These are phyloP conservation scores for Probaryconus sp. DNA, from an alignment of 1,140 invertebrate genomes.

Conservation along the genomic window DNA sequence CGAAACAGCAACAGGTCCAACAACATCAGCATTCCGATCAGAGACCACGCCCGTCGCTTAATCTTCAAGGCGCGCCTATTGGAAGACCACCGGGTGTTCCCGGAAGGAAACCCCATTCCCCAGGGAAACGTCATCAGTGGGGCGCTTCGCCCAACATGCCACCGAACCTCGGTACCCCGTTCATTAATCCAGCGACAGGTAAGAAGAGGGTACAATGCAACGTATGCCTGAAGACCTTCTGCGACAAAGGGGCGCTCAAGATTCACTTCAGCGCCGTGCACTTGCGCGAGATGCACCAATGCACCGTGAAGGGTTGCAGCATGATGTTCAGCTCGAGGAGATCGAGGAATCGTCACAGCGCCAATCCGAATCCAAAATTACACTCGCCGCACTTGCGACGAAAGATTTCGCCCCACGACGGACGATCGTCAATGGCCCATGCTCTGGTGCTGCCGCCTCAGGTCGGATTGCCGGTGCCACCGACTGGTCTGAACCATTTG, in stretches of 20 bases:
- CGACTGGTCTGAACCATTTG: conserved; percentile 82
- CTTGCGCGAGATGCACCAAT: conserved; percentile 99
- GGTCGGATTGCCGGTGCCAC: conserved; percentile 80
- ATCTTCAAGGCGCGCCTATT: conserved; percentile 65
- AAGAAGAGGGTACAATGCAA: conserved; percentile 99
- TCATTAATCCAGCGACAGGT: conserved; percentile 93
- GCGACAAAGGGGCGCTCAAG: conserved; percentile 99
- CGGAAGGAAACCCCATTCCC: conserved; percentile 88
- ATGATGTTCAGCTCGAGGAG: conserved; percentile 99
- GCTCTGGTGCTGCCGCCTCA: conserved; percentile 87
- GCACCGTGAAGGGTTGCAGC: conserved; percentile 98
- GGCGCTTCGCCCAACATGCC: conserved; percentile 86
- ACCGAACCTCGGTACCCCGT: conserved; percentile 90
- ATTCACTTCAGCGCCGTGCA: conserved; percentile 99
- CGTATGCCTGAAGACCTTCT: conserved; percentile 99
- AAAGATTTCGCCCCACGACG: conserved; percentile 95
- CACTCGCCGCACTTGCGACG: conserved; percentile 95
- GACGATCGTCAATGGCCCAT: conserved; percentile 90
- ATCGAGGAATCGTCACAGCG: conserved; percentile 96
- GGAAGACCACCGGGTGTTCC: conserved; percentile 78
- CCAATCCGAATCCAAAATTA: conserved; percentile 98
- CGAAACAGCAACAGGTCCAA: no score
- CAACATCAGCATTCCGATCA: conserved; percentile 35
- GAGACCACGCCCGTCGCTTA: conserved; percentile 35
- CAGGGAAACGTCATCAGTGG: conserved; percentile 92